These are phyloP conservation scores for Cercocebus atys DNA, from an alignment of 2,113 vertebrate genomes.

Conservation along the genomic window DNA sequence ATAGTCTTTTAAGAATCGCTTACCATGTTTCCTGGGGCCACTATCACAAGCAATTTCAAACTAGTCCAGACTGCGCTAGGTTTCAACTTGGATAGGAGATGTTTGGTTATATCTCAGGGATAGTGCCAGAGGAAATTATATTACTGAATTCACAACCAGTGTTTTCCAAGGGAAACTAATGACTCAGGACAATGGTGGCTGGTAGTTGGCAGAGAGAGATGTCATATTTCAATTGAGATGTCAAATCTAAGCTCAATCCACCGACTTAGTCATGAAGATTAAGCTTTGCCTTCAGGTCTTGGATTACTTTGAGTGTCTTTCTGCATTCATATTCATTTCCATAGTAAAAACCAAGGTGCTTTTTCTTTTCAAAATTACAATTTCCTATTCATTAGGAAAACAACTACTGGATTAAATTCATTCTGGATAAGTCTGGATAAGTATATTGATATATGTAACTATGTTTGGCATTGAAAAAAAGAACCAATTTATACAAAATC, in stretches of 20 bases:
- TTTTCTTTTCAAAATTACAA: conserved; percentile 12
- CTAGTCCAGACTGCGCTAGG: background rate
- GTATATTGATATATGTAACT: background rate
- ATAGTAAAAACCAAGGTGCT: background rate
- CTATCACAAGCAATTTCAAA: conserved; percentile 31
- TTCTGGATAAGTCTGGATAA: background rate
- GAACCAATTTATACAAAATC: background rate
- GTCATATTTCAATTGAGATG: conserved; percentile 62
- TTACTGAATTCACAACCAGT: conserved; percentile 37
- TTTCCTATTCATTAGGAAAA: background rate
- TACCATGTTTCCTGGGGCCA: background rate
- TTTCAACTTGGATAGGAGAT: background rate
- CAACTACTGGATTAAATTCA: background rate
- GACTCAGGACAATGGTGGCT: conserved; percentile 37
- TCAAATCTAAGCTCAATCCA: conserved; percentile 51
- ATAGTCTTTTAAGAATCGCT: background rate
- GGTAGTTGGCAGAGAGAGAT: conserved; percentile 16
- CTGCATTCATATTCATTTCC: conserved; percentile 42
- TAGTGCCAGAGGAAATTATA: conserved; percentile 51
- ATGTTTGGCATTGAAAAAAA: background rate
- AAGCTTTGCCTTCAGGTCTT: conserved; percentile 56
- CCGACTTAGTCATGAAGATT: conserved; percentile 57
- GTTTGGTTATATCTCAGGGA: background rate
- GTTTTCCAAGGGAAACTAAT: conserved; percentile 35
- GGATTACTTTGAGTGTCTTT: conserved; percentile 20